phyloP scores from a whole-genome alignment of 2,797 vertebrate genomes.

The Sebastes nivosus region DNA sequence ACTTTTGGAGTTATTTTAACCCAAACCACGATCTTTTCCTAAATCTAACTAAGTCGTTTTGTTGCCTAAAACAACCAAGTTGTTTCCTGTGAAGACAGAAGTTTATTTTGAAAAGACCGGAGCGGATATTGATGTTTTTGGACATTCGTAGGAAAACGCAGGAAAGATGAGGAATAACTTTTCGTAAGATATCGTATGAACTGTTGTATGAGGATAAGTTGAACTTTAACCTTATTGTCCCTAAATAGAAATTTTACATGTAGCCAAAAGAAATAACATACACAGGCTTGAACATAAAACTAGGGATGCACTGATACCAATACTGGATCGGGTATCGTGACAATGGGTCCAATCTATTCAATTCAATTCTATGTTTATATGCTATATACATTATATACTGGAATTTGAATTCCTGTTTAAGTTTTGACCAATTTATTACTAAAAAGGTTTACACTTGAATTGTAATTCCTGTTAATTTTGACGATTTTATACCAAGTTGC shows the following conservation, averaged over 20 bases:
- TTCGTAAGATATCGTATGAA: not conserved
- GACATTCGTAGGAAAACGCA: not conserved
- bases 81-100: not conserved
- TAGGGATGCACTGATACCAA: too few relatives aligned
- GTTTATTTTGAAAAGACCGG: not conserved
- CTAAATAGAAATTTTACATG: not conserved
- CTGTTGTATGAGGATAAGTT: not conserved
- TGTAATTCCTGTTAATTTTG: too few relatives aligned
- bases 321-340: too few relatives aligned
- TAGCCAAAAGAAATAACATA: not conserved
- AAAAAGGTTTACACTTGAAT: too few relatives aligned
- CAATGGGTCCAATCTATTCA: too few relatives aligned
- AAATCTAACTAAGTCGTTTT: not conserved
- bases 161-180: not conserved
- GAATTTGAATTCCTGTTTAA: too few relatives aligned
- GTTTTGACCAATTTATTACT: too few relatives aligned
- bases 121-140: not conserved
- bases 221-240: not conserved
- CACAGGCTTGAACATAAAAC: not conserved
- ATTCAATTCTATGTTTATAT: too few relatives aligned
- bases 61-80: not conserved
- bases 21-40: not conserved
- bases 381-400: too few relatives aligned
- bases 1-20: not conserved
- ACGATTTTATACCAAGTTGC: too few relatives aligned